These are phyloP conservation scores for Jacana jacana DNA, from an alignment of 2,113 vertebrate species.

Conservation along the genomic window DNA sequence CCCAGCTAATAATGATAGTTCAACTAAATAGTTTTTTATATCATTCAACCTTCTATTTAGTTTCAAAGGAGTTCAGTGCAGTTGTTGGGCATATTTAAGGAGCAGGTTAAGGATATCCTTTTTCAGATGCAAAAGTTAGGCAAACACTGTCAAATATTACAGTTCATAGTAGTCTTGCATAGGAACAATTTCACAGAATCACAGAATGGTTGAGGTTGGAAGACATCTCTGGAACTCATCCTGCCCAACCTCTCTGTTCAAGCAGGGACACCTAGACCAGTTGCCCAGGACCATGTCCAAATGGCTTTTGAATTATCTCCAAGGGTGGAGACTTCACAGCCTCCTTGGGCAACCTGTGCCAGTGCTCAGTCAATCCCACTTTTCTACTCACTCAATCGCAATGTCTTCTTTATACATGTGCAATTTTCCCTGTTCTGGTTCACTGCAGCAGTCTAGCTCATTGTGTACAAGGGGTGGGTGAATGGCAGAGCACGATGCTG, in stretches of 20 bases:
- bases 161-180: background rate
- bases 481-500: background rate
- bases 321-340: background rate
- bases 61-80: slow-evolving; percentile 2
- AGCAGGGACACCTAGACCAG: background rate
- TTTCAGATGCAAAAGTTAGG: background rate
- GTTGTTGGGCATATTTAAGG: background rate
- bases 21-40: background rate
- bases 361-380: background rate
- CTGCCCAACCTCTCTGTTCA: background rate
- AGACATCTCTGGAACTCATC: background rate
- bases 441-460: background rate
- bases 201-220: background rate
- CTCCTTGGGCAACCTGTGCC: background rate
- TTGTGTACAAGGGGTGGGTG: background rate
- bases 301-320: background rate
- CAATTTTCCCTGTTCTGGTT: background rate
- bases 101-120: background rate
- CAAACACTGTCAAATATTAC: background rate
- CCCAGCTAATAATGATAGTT: background rate
- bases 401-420: background rate
- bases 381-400: background rate
- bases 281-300: background rate
- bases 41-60: background rate
- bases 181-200: background rate